phyloP scores from a whole-genome alignment of 2,888 invertebrate species.

The Tipula unca region DNA sequence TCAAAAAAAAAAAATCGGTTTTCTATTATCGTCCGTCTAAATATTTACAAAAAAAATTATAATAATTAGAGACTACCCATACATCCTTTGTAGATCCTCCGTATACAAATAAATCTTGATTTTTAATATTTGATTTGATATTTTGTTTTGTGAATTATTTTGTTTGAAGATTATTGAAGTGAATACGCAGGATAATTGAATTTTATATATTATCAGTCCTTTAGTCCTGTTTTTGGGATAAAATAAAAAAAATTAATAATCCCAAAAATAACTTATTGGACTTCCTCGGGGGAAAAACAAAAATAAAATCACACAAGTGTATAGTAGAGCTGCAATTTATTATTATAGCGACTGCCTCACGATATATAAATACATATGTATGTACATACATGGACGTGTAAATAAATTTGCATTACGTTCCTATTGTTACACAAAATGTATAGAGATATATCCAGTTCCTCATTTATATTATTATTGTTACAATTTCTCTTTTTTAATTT shows the following conservation, averaged over 20 bases:
- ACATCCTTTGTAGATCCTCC: neutral
- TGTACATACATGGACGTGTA: neutral
- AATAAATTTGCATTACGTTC: neutral
- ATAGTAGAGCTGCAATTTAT: neutral
- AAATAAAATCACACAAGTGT: neutral
- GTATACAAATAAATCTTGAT: neutral
- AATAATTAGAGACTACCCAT: neutral
- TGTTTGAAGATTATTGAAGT: neutral
- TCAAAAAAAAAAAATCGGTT: neutral
- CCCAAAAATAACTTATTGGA: neutral
- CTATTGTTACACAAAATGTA: neutral
- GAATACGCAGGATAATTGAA: neutral
- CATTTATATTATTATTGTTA: neutral
- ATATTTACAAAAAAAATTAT: neutral
- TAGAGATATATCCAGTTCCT: neutral
- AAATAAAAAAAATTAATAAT: neutral
- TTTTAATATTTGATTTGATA: neutral
- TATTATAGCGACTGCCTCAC: neutral
- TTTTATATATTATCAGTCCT: too few species aligned
- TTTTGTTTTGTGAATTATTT: too few species aligned
- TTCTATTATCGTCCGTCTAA: neutral
- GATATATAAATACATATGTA: too few species aligned
- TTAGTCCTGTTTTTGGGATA: neutral
- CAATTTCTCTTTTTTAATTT: neutral
- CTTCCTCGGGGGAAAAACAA: neutral